These are phyloP conservation scores for Beris chalybata DNA, from an alignment of 2,888 invertebrate genomes.

Conservation along the genomic window DNA sequence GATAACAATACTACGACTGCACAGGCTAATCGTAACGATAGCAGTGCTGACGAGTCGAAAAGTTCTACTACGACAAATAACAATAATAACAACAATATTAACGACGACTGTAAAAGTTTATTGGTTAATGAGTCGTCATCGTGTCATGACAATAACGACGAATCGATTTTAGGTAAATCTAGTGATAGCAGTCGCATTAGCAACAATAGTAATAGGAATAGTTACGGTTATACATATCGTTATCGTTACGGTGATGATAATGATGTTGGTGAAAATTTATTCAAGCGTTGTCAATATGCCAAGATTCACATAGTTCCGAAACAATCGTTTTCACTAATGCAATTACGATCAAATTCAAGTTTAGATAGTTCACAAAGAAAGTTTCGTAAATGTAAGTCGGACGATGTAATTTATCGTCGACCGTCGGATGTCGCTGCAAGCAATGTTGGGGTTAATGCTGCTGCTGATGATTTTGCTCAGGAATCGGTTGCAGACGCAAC, in stretches of 20 bases:
- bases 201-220: slow-evolving; percentile 21
- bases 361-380: slow-evolving; percentile 33
- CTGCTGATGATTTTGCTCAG: slow-evolving; percentile 13
- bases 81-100: slow-evolving; percentile 35
- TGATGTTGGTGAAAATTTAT: slow-evolving; percentile 6
- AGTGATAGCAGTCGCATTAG: slow-evolving; percentile 30
- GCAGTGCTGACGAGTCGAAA: slow-evolving; percentile 35
- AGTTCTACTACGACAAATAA: slow-evolving; percentile 39
- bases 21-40: slow-evolving; percentile 39
- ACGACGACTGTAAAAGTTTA: slow-evolving; percentile 30
- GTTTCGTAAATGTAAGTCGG: slow-evolving; percentile 35
- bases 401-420: slow-evolving; percentile 34
- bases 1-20: slow-evolving; percentile 40
- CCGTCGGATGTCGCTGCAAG: not conserved
- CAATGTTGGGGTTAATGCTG: slow-evolving; percentile 1
- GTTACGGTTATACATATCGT: slow-evolving; percentile 31
- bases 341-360: slow-evolving; percentile 33
- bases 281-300: slow-evolving; percentile 27
- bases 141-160: slow-evolving; percentile 37
- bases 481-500: not conserved
- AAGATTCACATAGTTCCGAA: slow-evolving; percentile 28
- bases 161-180: slow-evolving; percentile 32
- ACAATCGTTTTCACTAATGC: slow-evolving; percentile 34
- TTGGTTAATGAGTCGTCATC: slow-evolving; percentile 24
- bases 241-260: slow-evolving; percentile 19